Percentiles rank a stretch among this genome's conserved stretches.
Evolutionary conservation across 2,113 vertebrate species (phyloP).

Genomic region (Arenaria interpres): DNA sequence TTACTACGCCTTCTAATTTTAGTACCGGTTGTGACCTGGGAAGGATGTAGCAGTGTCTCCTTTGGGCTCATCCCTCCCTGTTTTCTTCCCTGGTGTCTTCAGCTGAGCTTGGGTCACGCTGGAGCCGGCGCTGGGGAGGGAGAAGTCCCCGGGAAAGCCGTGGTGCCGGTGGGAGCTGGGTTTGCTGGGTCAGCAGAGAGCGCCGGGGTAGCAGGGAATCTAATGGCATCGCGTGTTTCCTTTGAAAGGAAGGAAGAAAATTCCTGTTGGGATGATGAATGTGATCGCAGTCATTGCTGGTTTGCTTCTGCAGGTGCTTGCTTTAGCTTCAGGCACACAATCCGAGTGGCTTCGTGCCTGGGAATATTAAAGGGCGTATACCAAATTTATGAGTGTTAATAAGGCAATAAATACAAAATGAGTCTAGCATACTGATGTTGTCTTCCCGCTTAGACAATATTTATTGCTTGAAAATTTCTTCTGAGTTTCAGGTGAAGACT

Average conservation of each 20-base stretch:
- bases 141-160: fast-evolving
- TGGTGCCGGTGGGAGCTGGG: background rate
- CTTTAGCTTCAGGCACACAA: background rate
- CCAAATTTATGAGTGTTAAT: background rate
- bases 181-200: background rate
- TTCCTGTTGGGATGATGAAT: background rate
- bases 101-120: background rate
- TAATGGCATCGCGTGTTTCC: background rate
- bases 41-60: background rate
- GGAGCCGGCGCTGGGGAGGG: background rate
- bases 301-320: background rate
- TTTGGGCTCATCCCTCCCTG: background rate
- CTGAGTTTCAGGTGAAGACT: background rate
- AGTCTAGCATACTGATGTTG: background rate
- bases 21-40: background rate
- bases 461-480: background rate
- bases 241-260: background rate
- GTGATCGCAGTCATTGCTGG: background rate
- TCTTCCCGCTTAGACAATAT: background rate
- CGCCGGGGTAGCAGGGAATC: background rate
- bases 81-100: background rate
- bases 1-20: background rate
- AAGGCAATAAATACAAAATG: background rate
- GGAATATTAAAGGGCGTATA: fast-evolving
- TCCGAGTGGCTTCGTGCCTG: background rate